These are phyloP conservation scores for Cheiracanthium punctorium DNA, from an alignment of 2,888 invertebrate genomes.

Conservation along the genomic window DNA sequence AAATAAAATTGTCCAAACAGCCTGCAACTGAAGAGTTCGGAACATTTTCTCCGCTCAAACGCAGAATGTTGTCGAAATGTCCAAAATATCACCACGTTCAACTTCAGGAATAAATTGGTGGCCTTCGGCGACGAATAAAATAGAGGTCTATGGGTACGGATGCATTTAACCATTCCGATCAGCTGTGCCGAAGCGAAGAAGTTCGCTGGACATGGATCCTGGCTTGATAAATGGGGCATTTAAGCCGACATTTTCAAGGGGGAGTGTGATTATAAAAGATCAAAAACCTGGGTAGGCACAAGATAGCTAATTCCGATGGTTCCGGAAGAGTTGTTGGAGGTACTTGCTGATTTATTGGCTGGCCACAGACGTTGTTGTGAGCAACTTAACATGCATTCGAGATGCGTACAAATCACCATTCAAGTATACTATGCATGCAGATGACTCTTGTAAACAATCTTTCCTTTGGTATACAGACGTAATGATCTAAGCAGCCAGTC, in stretches of 20 bases:
- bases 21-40: no score
- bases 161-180: slow-evolving; percentile 24
- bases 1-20: background rate
- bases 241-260: background rate
- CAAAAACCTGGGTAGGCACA: background rate
- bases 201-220: slow-evolving; percentile 25
- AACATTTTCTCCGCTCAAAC: no score
- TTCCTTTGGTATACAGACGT: no score
- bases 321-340: background rate
- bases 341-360: background rate
- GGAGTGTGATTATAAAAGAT: background rate
- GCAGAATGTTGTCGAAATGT: no score
- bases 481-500: no score
- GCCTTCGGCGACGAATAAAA: slow-evolving; percentile 5
- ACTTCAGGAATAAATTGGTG: background rate
- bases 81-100: slow-evolving; percentile 2
- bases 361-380: background rate
- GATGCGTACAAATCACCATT: background rate
- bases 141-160: slow-evolving; percentile 47
- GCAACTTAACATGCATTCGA: background rate
- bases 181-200: background rate
- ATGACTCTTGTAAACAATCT: no score
- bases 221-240: slow-evolving; percentile 23
- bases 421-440: no score
- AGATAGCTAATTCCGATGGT: background rate